These are phyloP conservation scores for Ophion costatus DNA, from an alignment of 2,888 invertebrate genomes.

Conservation along the genomic window DNA sequence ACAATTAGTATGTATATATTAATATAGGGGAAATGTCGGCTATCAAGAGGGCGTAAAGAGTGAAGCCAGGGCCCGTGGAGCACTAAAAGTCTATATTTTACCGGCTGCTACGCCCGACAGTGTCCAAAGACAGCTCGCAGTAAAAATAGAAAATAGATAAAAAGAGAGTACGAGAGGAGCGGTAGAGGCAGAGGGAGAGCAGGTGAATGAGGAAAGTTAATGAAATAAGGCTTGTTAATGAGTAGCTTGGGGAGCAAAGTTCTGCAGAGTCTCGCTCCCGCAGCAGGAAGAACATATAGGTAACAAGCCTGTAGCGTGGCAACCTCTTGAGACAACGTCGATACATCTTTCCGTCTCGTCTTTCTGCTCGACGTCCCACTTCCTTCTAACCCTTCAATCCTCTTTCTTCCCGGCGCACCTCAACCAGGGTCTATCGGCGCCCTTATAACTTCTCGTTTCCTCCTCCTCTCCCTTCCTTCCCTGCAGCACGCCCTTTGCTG, in stretches of 20 bases:
- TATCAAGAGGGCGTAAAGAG: constrained; percentile 36
- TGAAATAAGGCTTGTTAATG: constrained; percentile 80
- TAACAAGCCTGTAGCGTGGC: constrained; percentile 28
- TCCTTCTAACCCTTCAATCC: constrained; percentile 52
- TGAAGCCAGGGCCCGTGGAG: constrained; percentile 37
- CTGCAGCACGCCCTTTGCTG: constrained; percentile 3
- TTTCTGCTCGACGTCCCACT: constrained; percentile 32
- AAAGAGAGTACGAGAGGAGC: constrained; percentile 40
- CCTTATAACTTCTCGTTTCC: constrained; percentile 24
- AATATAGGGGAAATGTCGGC: constrained; percentile 1
- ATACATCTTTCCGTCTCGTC: constrained; percentile 68
- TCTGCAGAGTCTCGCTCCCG: constrained; percentile 66
- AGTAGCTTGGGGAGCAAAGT: constrained; percentile 72
- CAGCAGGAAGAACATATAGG: constrained; percentile 31
- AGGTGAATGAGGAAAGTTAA: constrained; percentile 70
- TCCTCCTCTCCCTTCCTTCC: background rate
- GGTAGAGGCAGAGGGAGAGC: constrained; percentile 54
- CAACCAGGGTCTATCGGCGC: constrained; percentile 31
- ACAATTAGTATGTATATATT: background rate
- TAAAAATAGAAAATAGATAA: constrained; percentile 36
- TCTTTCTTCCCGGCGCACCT: constrained; percentile 53
- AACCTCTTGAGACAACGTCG: constrained; percentile 72
- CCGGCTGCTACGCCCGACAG: constrained; percentile 41
- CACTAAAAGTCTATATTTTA: constrained; percentile 32
- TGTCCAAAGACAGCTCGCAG: constrained; percentile 34